phyloP scores from a whole-genome alignment of 2,888 invertebrate species.

The Drosophila lutescens region DNA sequence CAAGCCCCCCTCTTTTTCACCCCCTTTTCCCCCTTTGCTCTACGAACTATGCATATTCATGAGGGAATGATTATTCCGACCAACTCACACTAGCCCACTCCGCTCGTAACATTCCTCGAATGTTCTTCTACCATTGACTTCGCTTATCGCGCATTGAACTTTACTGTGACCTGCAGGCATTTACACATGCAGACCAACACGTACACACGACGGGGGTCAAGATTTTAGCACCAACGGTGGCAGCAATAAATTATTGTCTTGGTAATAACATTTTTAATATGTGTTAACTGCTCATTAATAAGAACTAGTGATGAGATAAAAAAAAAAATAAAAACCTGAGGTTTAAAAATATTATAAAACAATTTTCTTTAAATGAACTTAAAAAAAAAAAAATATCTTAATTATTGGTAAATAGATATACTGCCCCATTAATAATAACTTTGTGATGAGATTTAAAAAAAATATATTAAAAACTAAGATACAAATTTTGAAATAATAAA shows the following conservation, averaged over 20 bases:
- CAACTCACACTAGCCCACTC: slow-evolving; percentile 10
- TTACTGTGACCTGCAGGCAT: slow-evolving; percentile 44
- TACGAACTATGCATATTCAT: slow-evolving; percentile 40
- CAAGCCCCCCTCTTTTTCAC: neutral
- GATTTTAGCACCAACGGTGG: neutral
- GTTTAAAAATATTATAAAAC: too few relatives aligned
- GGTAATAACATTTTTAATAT: neutral
- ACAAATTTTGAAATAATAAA: too few relatives aligned
- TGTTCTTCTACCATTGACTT: slow-evolving; percentile 42
- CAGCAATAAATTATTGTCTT: neutral
- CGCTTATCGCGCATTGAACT: slow-evolving; percentile 70
- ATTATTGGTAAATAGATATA: too few relatives aligned
- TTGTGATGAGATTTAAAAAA: neutral
- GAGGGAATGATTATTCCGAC: slow-evolving; percentile 35
- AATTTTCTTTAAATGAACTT: too few relatives aligned
- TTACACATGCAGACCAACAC: slow-evolving; percentile 22
- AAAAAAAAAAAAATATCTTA: too few relatives aligned
- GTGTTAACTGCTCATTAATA: neutral
- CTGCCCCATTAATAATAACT: too few relatives aligned
- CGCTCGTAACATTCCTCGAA: slow-evolving; percentile 22
- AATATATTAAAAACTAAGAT: too few relatives aligned
- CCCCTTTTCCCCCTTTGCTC: neutral
- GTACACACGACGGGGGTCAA: slow-evolving; percentile 7
- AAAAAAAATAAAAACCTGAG: too few relatives aligned
- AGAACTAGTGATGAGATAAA: too few relatives aligned